Conservation (phyloP, 2,888 invertebrate species). For the Caenorhabditis sp. region DNA sequence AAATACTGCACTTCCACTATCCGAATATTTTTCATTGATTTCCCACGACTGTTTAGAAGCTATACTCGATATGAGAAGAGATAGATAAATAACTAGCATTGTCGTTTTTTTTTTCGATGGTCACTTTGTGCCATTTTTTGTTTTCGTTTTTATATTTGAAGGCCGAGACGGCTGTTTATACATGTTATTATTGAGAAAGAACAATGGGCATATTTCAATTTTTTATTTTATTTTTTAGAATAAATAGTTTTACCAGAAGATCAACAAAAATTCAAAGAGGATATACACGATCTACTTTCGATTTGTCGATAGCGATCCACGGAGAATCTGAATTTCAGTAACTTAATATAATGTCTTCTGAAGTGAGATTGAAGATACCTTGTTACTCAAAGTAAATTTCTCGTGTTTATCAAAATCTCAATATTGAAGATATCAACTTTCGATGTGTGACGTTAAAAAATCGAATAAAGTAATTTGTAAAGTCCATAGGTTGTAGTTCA, state of each 20-base stretch:
- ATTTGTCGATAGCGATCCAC: constrained; percentile 22
- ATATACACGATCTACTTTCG: constrained; percentile 18
- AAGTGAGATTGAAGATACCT: too few species aligned
- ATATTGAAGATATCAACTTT: too few species aligned
- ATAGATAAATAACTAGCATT: background rate
- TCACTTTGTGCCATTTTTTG: background rate
- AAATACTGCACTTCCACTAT: constrained; percentile 27
- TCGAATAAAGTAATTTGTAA: too few species aligned
- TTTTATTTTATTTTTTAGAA: background rate
- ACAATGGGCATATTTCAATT: background rate
- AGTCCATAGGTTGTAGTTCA: too few species aligned
- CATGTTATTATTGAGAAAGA: background rate
- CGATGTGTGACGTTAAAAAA: too few species aligned
- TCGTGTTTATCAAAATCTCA: too few species aligned
- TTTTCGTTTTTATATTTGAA: background rate
- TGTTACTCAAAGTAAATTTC: too few species aligned
- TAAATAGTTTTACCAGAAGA: background rate
- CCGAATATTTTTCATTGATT: constrained; percentile 29
- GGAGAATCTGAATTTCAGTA: constrained; percentile 12
- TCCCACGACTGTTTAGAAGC: constrained; percentile 34
- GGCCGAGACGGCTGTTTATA: background rate
- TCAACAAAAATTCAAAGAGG: background rate
- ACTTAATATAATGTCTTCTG: too few species aligned
- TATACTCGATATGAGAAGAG: background rate
- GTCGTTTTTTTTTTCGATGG: background rate